Evolutionary conservation across 2,113 vertebrate species (phyloP), one percentile per base, ranked within the genome.

Genomic region (Pyxicephalus adspersus): DNA sequence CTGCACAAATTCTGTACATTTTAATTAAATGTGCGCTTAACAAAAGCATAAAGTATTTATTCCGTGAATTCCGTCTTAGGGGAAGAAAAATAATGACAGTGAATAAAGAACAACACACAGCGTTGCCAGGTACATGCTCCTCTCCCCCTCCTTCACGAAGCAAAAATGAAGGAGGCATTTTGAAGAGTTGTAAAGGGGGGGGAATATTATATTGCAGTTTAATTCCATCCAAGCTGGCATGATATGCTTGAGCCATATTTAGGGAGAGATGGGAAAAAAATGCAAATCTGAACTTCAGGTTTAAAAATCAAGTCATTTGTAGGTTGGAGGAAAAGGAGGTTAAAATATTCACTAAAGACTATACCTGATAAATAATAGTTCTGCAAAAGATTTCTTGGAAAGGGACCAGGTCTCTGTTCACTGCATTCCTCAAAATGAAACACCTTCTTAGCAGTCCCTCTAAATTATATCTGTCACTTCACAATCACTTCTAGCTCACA

Each of bases 1-100:
- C 92, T 87, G 92, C 93, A 92, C 92, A 91, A 92, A 92, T 92
- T 92, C 92, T 93, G 92, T 94, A 92, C 92, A 89, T 94, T 94
- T 94, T 94, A 94, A 94, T 94, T 94, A 94, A 94, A 94, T 92
- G 93, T 94, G 92, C 92, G 92, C 92, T 93, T 94, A 93, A 94
- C 91, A 90, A 92, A 93, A 94, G 90, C 92, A 86, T 88, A 89
- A 93, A 91, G 89, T 91, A 90, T 91, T 92, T 92, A 92, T 92
- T 92, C 90, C 86, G 84, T 72, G 74, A 80, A 78, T 82, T 82
- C 68, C 20, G 68, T 81, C 80, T 82, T 82, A 82, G 83, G 76
- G 88, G 87, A 86, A 85, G 75, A 87, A 79, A 87, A 86, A 86
- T 75, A 86, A 84, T 88, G 89, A 88, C 91, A 87, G 88, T 84